Percentiles rank a stretch among this genome's conserved stretches.
Conservation (phyloP, 2,113 vertebrate genomes). For the human (Homo sapiens) region DNA sequence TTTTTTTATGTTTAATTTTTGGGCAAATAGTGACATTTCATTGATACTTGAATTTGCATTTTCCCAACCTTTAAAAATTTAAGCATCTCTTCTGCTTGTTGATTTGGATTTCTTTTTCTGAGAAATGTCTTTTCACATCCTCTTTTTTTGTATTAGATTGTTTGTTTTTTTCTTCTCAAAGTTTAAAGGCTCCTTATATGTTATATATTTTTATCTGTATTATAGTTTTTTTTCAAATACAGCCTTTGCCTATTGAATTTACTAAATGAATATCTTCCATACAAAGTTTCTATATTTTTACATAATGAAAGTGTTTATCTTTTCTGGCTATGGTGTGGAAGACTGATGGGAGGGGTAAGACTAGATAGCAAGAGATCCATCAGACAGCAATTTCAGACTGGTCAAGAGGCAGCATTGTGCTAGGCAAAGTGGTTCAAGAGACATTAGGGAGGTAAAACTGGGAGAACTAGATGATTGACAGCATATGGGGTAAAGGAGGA, state of each 20-base stretch:
- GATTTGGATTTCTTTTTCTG: background rate
- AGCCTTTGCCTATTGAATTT: background rate
- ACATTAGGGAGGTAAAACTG: background rate
- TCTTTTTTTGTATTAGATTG: background rate
- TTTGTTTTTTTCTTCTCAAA: background rate
- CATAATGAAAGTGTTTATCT: background rate
- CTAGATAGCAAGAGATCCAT: background rate
- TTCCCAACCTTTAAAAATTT: background rate
- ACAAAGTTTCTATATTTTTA: background rate
- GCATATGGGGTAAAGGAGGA: background rate
- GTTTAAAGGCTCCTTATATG: background rate
- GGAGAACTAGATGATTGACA: background rate
- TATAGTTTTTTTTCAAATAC: background rate
- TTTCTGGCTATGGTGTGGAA: background rate
- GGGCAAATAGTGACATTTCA: background rate
- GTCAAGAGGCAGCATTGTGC: background rate
- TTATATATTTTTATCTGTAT: background rate
- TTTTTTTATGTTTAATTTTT: background rate
- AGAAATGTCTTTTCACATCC: background rate
- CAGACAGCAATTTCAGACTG: background rate
- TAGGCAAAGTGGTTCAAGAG: background rate
- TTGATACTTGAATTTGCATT: slow-evolving; percentile 7
- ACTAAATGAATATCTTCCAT: background rate
- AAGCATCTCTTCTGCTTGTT: background rate
- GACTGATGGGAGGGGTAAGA: background rate